phyloP scores from a whole-genome alignment of 1,140 invertebrate genomes.

The Nephotettix cincticeps region DNA sequence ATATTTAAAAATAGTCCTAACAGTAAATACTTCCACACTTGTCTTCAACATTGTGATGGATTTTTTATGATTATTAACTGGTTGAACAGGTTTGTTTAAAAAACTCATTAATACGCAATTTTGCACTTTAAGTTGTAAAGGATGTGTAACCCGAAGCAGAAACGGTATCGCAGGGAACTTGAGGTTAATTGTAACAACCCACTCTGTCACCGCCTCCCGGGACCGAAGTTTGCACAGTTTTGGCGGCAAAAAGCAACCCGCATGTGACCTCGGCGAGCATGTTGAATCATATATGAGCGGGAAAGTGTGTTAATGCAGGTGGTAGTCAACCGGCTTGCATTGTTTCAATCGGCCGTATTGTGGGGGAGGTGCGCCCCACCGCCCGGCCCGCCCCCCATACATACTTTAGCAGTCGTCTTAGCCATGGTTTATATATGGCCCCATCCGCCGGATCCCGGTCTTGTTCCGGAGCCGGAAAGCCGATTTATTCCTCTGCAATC shows the following conservation, averaged over 20 bases:
- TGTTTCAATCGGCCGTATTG: constrained; percentile 3
- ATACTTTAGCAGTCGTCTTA: constrained; percentile 5
- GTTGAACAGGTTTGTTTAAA: no score
- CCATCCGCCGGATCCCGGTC: no score
- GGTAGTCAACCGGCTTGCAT: not conserved
- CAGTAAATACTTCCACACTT: no score
- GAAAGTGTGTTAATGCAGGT: constrained; percentile 4
- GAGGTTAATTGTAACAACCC: not conserved
- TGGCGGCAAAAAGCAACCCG: not conserved
- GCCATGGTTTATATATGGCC: constrained; percentile 8
- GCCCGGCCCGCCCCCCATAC: not conserved
- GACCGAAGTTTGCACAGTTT: not conserved
- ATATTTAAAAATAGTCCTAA: no score
- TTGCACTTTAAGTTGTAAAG: no score
- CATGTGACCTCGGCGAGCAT: not conserved
- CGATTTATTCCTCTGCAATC: no score
- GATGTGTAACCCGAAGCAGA: no score
- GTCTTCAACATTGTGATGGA: no score
- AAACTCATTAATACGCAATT: no score
- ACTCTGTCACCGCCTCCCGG: not conserved
- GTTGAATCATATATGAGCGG: not conserved
- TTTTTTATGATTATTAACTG: no score
- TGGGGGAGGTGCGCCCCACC: not conserved
- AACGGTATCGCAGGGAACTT: no score
- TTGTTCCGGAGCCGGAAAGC: no score